Conservation (phyloP, 1,140 invertebrate genomes). For the Alviniconcha marisindica region DNA sequence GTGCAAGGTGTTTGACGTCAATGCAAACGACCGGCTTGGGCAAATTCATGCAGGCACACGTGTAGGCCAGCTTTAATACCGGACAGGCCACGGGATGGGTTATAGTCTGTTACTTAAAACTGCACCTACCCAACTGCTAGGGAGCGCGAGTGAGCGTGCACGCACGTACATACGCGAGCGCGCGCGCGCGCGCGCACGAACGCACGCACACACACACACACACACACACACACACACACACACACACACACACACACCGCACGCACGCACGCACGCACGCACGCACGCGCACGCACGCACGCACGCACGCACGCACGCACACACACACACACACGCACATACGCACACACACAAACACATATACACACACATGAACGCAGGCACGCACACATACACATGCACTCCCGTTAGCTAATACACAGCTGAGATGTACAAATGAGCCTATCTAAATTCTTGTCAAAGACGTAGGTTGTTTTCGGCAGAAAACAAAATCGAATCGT, state of each 20-base stretch:
- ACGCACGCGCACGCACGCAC: conserved; percentile 13
- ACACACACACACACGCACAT: background rate
- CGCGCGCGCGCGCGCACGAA: background rate
- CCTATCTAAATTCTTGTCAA: background rate
- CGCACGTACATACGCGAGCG: background rate
- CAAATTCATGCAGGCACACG: background rate
- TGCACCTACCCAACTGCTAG: too few species aligned
- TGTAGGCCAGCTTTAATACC: too few species aligned
- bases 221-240: background rate
- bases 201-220: background rate
- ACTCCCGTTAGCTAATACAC: background rate
- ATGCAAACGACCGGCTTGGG: background rate
- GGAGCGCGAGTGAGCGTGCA: too few species aligned
- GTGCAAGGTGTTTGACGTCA: too few species aligned
- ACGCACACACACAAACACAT: conserved; percentile 14
- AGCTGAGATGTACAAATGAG: too few species aligned
- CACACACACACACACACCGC: background rate
- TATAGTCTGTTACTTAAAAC: too few species aligned
- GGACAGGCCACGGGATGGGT: too few species aligned
- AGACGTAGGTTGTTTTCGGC: background rate
- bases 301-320: conserved; percentile 14
- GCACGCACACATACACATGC: background rate
- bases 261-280: background rate
- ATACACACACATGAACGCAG: background rate
- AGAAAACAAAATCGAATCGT: too few species aligned